phyloP scores from a whole-genome alignment of 2,888 invertebrate genomes.

The Dryocosmus kuriphilus region DNA sequence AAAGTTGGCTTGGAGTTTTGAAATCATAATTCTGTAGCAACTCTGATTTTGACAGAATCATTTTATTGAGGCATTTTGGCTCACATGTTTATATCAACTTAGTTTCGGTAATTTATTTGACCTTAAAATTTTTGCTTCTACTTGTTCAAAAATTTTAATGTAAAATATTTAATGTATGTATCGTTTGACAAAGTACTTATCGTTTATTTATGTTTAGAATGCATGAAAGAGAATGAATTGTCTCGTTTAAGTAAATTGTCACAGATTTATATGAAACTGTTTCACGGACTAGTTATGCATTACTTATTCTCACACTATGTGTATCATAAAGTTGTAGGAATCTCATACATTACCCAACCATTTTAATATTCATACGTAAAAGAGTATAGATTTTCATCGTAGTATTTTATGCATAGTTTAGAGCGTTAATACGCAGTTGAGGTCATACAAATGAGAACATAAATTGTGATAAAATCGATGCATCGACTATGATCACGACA shows the following conservation, averaged over 20 bases:
- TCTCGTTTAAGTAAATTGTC: background rate
- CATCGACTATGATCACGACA: background rate
- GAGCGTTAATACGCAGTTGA: background rate
- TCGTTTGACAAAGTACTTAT: background rate
- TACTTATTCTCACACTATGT: background rate
- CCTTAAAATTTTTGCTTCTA: background rate
- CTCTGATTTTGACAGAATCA: too few relatives aligned
- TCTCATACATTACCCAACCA: background rate
- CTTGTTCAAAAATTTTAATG: background rate
- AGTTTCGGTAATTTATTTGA: background rate
- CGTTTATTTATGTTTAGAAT: background rate
- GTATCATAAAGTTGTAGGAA: slow-evolving; percentile 7
- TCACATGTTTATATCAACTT: background rate
- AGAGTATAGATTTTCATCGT: slow-evolving; percentile 1
- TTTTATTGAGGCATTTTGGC: background rate
- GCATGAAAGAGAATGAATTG: background rate
- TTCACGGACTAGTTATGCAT: background rate
- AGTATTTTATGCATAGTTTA: slow-evolving; percentile 5
- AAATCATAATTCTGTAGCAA: too few relatives aligned
- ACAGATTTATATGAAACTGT: background rate
- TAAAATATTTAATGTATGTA: background rate
- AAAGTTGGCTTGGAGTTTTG: too few relatives aligned
- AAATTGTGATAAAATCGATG: background rate
- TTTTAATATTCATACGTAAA: slow-evolving; percentile 1
- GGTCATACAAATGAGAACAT: slow-evolving; percentile 2